A percentile compares a stretch with the other conserved stretches of the same genome.
Conservation (phyloP, 2,888 invertebrate species). For the Meiosimyza platycephala region DNA sequence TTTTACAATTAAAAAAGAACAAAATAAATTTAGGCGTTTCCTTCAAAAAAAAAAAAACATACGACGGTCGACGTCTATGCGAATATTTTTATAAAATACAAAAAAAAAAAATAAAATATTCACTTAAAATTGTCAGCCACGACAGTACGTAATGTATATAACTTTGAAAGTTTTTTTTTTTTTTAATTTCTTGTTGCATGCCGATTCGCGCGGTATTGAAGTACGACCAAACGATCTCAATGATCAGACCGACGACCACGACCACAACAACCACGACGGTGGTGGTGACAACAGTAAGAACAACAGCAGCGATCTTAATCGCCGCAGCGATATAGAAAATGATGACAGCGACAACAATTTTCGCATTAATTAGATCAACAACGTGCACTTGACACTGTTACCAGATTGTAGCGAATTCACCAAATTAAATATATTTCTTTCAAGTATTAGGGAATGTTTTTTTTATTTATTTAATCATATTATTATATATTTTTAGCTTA, state of each 20-base stretch:
- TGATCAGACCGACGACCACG: conserved; percentile 10
- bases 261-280: conserved; percentile 24
- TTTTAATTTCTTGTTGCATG: not conserved
- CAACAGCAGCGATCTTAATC: conserved; percentile 20
- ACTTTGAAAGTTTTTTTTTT: conserved; percentile 13
- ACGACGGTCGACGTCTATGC: not conserved
- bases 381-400: no score
- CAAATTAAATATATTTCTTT: no score
- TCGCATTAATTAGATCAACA: not conserved
- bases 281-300: not conserved
- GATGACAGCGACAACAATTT: conserved; percentile 1
- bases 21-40: no score
- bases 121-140: not conserved
- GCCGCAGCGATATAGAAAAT: conserved; percentile 35
- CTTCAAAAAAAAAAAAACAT: no score
- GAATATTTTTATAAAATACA: not conserved
- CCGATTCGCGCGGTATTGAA: not conserved
- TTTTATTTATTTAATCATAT: no score
- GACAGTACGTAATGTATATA: not conserved
- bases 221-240: not conserved
- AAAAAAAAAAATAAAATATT: not conserved
- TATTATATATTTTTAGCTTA: no score
- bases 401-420: no score
- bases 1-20: no score
- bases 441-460: no score